Conservation (phyloP, 2,797 vertebrate genomes). For the Siniperca undulata region DNA sequence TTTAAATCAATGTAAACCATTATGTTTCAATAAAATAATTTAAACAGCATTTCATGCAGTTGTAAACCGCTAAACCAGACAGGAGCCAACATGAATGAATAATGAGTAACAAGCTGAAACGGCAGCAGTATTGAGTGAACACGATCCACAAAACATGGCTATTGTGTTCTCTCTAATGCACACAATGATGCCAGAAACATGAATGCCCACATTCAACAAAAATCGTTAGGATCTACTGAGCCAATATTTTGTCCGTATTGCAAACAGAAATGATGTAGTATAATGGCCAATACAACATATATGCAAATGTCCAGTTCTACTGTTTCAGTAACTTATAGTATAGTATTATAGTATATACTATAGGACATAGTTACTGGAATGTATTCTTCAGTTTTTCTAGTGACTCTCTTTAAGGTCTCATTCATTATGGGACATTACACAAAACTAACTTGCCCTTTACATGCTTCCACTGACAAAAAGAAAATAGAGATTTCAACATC, state of each 20-base stretch:
- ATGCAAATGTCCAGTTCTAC: not conserved
- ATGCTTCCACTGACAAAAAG: slow-evolving; percentile 13
- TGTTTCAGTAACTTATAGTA: not conserved
- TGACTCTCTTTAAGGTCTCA: not conserved
- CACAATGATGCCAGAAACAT: slow-evolving; percentile 14
- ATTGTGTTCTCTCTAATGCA: slow-evolving; percentile 1
- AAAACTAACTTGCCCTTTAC: slow-evolving; percentile 24
- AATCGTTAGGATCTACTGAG: not conserved
- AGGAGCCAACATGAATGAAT: slow-evolving; percentile 25
- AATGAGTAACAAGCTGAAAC: slow-evolving; percentile 37
- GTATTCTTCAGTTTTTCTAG: not conserved
- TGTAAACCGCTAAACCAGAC: slow-evolving; percentile 7
- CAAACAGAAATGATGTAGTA: not conserved
- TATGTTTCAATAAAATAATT: not conserved
- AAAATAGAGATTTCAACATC: slow-evolving; percentile 51
- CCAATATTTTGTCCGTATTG: not conserved
- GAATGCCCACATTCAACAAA: not conserved
- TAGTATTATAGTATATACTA: no score
- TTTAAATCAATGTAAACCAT: slow-evolving; percentile 18
- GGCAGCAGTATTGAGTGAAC: slow-evolving; percentile 25
- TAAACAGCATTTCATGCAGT: slow-evolving; percentile 9
- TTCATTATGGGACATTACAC: not conserved
- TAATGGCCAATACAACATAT: not conserved
- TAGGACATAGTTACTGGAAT: not conserved
- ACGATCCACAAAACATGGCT: slow-evolving; percentile 10